Percentiles rank a stretch among this genome's conserved stretches.
Conservation (phyloP, 2,113 vertebrate species). For the Hiodon tergisus region DNA sequence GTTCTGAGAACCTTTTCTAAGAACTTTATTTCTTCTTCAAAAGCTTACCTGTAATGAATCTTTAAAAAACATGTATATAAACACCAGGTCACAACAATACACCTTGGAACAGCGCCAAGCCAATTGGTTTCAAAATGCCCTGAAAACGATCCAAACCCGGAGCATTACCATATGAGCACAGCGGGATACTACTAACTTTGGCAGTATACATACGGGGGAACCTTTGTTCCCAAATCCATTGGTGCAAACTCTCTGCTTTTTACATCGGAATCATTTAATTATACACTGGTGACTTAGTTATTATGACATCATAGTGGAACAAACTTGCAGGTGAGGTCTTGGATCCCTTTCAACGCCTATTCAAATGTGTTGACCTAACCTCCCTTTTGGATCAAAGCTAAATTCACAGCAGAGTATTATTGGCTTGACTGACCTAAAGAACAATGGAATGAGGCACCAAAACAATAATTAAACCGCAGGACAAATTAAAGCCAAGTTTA, state of each 20-base stretch:
- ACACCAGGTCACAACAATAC: conserved; percentile 46
- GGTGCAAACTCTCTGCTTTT: not conserved
- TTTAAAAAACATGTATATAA: conserved; percentile 38
- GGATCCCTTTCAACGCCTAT: not conserved
- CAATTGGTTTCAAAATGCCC: conserved; percentile 48
- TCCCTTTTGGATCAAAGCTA: not conserved
- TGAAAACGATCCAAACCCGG: conserved; percentile 24
- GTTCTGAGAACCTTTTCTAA: not conserved
- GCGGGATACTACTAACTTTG: conserved; percentile 41
- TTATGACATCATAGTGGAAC: conserved; percentile 1
- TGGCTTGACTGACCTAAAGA: not conserved
- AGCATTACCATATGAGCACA: conserved; percentile 52
- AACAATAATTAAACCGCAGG: not conserved
- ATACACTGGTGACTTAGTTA: not conserved
- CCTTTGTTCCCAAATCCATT: not conserved
- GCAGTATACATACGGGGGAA: not conserved
- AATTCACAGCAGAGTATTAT: not conserved
- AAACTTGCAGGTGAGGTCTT: not conserved
- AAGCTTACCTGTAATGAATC: conserved; percentile 34
- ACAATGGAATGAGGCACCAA: not conserved
- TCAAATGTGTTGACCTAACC: not conserved
- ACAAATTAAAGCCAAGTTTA: not conserved
- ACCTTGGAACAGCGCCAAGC: conserved; percentile 48
- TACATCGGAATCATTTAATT: conserved; percentile 7
- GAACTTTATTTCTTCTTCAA: not conserved